Conservation (phyloP, 2,888 invertebrate genomes). For the Matsumyia berberina region DNA sequence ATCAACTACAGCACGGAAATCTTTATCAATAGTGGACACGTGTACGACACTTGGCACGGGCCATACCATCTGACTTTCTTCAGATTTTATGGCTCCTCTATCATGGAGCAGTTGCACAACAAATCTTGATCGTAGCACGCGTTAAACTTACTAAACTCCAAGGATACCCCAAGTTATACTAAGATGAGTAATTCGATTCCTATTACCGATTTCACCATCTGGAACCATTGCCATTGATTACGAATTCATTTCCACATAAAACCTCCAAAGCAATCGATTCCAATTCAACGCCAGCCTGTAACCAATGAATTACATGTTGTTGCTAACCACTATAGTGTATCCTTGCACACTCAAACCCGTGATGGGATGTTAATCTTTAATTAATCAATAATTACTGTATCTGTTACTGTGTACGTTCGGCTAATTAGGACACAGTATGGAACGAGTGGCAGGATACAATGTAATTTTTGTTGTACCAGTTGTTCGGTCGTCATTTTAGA, state of each 20-base stretch:
- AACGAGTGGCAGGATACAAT: conserved; percentile 1
- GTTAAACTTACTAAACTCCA: too few relatives aligned
- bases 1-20: too few relatives aligned
- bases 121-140: too few relatives aligned
- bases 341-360: conserved; percentile 9
- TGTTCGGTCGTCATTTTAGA: not conserved
- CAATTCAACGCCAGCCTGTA: not conserved
- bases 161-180: too few relatives aligned
- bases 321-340: conserved; percentile 2
- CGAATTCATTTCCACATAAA: not conserved
- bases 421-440: not conserved
- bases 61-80: too few relatives aligned
- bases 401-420: not conserved
- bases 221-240: not conserved
- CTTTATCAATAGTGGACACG: too few relatives aligned
- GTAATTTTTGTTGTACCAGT: conserved; percentile 4
- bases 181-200: not conserved
- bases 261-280: not conserved
- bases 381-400: conserved; percentile 58
- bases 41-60: too few relatives aligned
- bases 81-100: too few relatives aligned
- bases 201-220: not conserved
- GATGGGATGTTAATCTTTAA: conserved; percentile 65
- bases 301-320: not conserved
- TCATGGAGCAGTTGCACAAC: too few relatives aligned